Evolutionary conservation across 2,113 vertebrate species (phyloP), one percentile per base, ranked within the genome.

Genomic region (Craseonycteris thonglongyai): DNA sequence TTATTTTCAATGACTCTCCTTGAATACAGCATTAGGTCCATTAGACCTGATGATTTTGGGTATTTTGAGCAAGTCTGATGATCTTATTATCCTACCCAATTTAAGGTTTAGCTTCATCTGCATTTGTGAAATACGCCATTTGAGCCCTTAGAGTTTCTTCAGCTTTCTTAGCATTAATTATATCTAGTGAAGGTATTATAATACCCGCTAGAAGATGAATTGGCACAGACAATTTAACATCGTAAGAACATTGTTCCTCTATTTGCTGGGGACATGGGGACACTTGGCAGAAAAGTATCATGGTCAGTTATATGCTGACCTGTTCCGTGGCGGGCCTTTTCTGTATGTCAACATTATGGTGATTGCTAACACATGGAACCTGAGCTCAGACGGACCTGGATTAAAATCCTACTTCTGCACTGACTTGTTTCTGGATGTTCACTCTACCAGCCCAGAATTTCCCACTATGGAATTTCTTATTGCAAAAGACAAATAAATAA

Each of bases 11-110:
- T 26, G 22, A 66, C 2, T 89, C 22, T 85, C 6, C 47, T 93
- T 83, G 88, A 96, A 80, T 61, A 47, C 14, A 93, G 35, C 40
- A 42, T 69, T 85, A 82, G 72, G 26, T 86, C 68, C 88, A 90
- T 78, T 63, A 66, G 13, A 18, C 21, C 14, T 88, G 45, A 95
- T 66, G 40, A 90, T 80, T 38, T 84, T 54, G 14, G 14, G 33
- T 88, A 68, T 59, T 85, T 72, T 35, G 33, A n/a, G 51, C 7
- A 95, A 88, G 33, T 88, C 14, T 5, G 3, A 38, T 78, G 61
- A 68, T 66, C 19, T 38, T 72, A 47, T 85, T 79, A 61, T 63
- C 3, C 45, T 5, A 33, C 66, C 13, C 54, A 88, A 80, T 26
- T 85, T 61, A 74, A 87, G 33, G 3, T 56, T 16, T 74, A 5